Evolutionary conservation across 2,113 vertebrate species (phyloP).

Genomic region (Cryptomyrus ogoouensis): DNA sequence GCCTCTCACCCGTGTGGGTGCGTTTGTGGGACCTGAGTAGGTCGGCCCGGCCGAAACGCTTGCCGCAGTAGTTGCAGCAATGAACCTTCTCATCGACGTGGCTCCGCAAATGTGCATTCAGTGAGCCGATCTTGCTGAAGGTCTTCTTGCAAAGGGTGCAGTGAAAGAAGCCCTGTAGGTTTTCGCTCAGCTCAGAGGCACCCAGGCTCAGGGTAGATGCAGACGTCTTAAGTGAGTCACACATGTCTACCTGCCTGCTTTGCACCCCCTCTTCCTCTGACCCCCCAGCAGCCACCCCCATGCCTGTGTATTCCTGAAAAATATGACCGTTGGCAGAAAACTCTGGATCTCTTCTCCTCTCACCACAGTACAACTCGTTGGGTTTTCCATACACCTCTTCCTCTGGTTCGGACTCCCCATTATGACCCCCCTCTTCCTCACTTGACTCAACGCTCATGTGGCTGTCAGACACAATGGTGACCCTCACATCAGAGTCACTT

Average conservation of each 20-base stretch:
- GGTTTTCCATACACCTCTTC: conserved; percentile 26
- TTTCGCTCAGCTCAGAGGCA: conserved; percentile 16
- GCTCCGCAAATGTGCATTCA: conserved; percentile 52
- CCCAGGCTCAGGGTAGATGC: neutral
- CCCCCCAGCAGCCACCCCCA: neutral
- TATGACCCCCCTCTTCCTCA: conserved; percentile 29
- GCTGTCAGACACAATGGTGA: conserved; percentile 41
- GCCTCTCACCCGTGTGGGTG: conserved; percentile 58
- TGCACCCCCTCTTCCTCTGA: neutral
- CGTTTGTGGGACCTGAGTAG: conserved; percentile 56
- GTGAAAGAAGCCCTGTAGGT: conserved; percentile 31
- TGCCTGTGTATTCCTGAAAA: neutral
- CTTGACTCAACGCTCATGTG: conserved; percentile 20
- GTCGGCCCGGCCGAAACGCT: conserved; percentile 52
- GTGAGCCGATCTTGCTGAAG: conserved; percentile 41
- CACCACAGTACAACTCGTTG: neutral
- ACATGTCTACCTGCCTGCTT: neutral
- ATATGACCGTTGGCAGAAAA: neutral
- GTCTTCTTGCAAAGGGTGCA: conserved; percentile 54
- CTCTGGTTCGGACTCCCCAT: conserved; percentile 35
- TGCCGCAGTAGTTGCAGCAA: conserved; percentile 53
- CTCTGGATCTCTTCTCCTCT: neutral
- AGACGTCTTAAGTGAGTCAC: neutral
- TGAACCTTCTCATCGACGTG: conserved; percentile 48
- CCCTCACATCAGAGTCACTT: conserved; percentile 33